Conservation (phyloP, 2,888 invertebrate species). For the Rhamnusium bicolor region DNA sequence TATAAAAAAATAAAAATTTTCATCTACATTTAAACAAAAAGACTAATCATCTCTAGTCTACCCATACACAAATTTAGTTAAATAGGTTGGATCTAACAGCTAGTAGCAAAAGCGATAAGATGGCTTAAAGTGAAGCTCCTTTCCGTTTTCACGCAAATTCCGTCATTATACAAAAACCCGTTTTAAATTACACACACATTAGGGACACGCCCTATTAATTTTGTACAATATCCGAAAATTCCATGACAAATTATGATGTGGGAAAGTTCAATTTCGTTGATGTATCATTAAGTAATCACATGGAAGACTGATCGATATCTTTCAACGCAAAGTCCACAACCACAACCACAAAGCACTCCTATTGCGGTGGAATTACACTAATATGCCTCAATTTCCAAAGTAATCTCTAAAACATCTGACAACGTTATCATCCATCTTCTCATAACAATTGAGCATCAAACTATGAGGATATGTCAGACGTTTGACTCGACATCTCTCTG, state of each 20-base stretch:
- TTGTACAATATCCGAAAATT: conserved; percentile 18
- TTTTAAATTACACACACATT: conserved; percentile 4
- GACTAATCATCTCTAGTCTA: neutral
- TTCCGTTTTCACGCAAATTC: neutral
- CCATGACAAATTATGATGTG: conserved; percentile 35
- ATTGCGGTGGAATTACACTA: conserved; percentile 46
- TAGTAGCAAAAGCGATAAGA: conserved; percentile 13
- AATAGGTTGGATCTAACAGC: conserved; percentile 4
- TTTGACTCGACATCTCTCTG: conserved; percentile 45
- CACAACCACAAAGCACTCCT: conserved; percentile 32
- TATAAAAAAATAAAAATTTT: neutral
- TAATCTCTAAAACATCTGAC: conserved; percentile 46
- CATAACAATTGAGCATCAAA: conserved; percentile 53
- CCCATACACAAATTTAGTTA: neutral
- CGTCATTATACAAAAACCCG: conserved; percentile 11
- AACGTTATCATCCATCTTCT: conserved; percentile 53
- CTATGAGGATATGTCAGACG: conserved; percentile 54
- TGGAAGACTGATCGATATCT: conserved; percentile 44
- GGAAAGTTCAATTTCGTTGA: conserved; percentile 41
- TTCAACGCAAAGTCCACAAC: conserved; percentile 27
- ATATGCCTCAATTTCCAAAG: conserved; percentile 49
- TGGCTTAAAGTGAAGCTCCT: conserved; percentile 8
- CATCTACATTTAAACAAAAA: neutral
- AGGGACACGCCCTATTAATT: conserved; percentile 26
- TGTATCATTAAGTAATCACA: conserved; percentile 46